A percentile compares a stretch with the other conserved stretches of the same genome.
These are phyloP conservation scores for Gallinago jamesoni DNA, from an alignment of 2,113 vertebrate species.

Conservation along the genomic window DNA sequence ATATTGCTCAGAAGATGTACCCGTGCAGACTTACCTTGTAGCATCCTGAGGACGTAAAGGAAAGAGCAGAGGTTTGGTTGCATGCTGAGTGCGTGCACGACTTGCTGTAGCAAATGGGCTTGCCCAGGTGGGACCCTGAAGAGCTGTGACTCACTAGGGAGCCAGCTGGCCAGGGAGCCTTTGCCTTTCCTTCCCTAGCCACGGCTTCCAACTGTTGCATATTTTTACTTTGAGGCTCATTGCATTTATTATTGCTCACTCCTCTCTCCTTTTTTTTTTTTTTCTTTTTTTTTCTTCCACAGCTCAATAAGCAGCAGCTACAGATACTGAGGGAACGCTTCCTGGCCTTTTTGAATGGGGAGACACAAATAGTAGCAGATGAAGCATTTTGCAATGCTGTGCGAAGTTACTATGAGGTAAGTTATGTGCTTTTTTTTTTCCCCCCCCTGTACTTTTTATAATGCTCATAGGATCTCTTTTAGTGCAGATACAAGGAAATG, in stretches of 20 bases:
- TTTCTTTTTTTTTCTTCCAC: neutral
- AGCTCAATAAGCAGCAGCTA: constrained; percentile 96
- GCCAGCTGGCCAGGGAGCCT: neutral
- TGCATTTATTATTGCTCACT: neutral
- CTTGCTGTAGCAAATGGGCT: neutral
- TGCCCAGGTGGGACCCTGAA: neutral
- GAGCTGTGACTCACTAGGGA: neutral
- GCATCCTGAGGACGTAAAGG: neutral
- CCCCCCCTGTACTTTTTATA: neutral
- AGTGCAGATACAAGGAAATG: neutral
- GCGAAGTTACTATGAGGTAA: constrained; percentile 93
- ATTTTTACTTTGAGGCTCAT: neutral
- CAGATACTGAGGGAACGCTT: constrained; percentile 91
- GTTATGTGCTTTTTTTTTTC: constrained; percentile 28
- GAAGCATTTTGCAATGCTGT: constrained; percentile 98
- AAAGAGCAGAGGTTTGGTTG: neutral
- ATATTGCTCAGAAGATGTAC: neutral
- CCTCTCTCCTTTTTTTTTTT: neutral
- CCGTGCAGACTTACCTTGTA: neutral
- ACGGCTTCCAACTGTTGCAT: neutral
- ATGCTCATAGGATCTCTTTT: neutral
- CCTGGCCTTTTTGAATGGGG: constrained; percentile 91
- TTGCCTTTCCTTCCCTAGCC: too few relatives aligned
- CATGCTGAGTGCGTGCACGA: rapidly evolving
- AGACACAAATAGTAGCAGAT: constrained; percentile 92